Percentiles rank a stretch among this genome's conserved stretches.
Conservation (phyloP, 2,888 invertebrate species). For the Calliphora vomitoria region DNA sequence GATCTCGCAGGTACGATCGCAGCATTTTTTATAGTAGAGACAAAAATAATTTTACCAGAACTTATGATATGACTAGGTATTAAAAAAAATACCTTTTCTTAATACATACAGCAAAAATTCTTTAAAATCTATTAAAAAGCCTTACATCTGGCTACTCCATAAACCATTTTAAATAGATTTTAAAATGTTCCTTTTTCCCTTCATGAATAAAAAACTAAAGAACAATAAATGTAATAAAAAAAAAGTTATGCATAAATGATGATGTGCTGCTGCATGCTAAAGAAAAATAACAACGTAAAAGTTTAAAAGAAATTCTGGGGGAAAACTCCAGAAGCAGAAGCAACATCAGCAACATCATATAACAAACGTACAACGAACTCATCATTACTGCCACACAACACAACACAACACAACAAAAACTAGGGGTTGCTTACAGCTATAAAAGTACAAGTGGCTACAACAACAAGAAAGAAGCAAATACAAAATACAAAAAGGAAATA, state of each 20-base stretch:
- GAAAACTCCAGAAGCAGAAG: background rate
- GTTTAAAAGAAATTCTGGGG: background rate
- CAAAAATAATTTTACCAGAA: too few relatives aligned
- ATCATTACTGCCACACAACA: background rate
- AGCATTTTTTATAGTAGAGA: too few relatives aligned
- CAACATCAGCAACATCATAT: background rate
- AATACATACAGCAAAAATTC: too few relatives aligned
- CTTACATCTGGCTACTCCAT: background rate
- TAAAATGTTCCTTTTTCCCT: background rate
- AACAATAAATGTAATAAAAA: slow-evolving; percentile 13
- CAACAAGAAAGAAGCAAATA: slow-evolving; percentile 8
- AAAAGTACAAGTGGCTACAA: slow-evolving; percentile 51
- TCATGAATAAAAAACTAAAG: background rate
- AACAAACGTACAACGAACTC: background rate
- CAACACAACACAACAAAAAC: background rate
- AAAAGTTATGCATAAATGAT: slow-evolving; percentile 54
- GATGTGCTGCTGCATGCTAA: slow-evolving; percentile 24
- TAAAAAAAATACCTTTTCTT: too few relatives aligned
- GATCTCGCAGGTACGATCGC: too few relatives aligned
- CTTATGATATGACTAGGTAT: too few relatives aligned
- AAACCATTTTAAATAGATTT: background rate
- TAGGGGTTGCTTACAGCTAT: slow-evolving; percentile 66
- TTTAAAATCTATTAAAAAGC: background rate
- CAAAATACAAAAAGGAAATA: slow-evolving; percentile 5
- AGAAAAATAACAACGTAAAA: slow-evolving; percentile 7